phyloP scores from a whole-genome alignment of 64 coral and sea anemone species.

The Stichodactyla helianthus region DNA sequence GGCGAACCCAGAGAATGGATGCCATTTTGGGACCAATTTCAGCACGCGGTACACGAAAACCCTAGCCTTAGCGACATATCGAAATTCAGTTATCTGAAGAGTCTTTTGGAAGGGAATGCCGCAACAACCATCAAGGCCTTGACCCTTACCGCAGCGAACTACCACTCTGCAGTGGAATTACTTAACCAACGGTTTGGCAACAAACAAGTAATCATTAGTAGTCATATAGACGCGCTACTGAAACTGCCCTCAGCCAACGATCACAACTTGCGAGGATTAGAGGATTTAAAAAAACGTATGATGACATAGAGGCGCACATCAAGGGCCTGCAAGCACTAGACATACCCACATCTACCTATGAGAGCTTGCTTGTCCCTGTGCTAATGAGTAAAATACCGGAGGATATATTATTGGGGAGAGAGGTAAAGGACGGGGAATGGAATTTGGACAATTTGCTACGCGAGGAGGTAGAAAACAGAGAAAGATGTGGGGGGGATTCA shows the following conservation, averaged over 20 bases:
- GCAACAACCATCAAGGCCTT: background rate
- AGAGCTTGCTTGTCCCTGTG: constrained; percentile 22
- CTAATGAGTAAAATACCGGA: constrained; percentile 47
- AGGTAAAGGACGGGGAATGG: constrained; percentile 38
- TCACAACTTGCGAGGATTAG: background rate
- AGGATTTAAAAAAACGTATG: constrained; percentile 32
- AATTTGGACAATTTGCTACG: constrained; percentile 10
- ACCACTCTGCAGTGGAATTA: background rate
- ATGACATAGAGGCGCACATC: constrained; percentile 41
- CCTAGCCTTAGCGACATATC: background rate
- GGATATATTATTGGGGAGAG: constrained; percentile 36
- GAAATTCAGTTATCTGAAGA: constrained; percentile 44
- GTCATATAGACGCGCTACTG: constrained; percentile 12
- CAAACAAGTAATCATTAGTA: constrained; percentile 12
- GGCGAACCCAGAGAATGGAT: constrained; percentile 28
- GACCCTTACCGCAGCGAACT: constrained; percentile 12
- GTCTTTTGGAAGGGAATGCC: background rate
- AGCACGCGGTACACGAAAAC: constrained; percentile 35
- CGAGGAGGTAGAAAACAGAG: too few species aligned
- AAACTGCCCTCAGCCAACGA: background rate
- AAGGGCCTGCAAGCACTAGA: constrained; percentile 44
- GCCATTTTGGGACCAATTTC: constrained; percentile 41
- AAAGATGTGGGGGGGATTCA: too few species aligned
- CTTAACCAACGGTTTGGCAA: constrained; percentile 23
- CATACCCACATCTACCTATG: constrained; percentile 31